Evolutionary conservation across 1,140 invertebrate genomes (phyloP), one percentile per base, ranked within the genome.

Genomic region (Drosophila bocqueti): DNA sequence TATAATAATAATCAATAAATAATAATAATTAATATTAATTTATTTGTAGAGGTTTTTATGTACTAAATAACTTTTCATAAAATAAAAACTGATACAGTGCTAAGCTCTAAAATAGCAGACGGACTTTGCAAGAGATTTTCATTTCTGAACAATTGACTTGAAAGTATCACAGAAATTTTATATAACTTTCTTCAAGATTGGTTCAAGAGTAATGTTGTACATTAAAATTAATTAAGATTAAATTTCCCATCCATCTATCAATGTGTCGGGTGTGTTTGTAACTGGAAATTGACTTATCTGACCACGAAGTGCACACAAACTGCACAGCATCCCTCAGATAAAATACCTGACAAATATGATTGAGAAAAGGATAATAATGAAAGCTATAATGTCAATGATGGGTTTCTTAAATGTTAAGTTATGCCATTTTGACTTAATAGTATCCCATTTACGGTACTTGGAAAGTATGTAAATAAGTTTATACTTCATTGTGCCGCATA

Each of bases 341-440:
- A 68, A 55, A 55, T 55, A 40, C 47, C 11, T 3, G 1, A n/a
- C 24, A 65, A 43, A 38, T 26, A 21, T 54, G 50, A 54, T 36
- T 36, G 50, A 54, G 50, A 21, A 6, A 2, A 15, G 2, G 50
- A 47, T 67, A 40, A 40, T 47, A 38, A 65, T 65, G 43, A 34
- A 34, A 21, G 4, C 10, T 38, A 24, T 49, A n/a, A 26, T 47
- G 58, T n/a, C 42, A 31, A 3, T 36, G 31, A 18, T 45, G 40
- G 13, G 18, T 65, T 38, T 73, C 15, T 42, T 24, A 15, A 11
- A 26, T 26, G 31, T n/a, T 42, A 50, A 36, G 49, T 24, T 63
- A 57, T 58, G 54, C 34, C 54, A 54, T 59, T 57, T 6, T 6
- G 74, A 76, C 54, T 54, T 60, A 54, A 54, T 66, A 66, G 42